Evolutionary conservation across 2,888 invertebrate species (phyloP).

Genomic region (Idaea biselata): DNA sequence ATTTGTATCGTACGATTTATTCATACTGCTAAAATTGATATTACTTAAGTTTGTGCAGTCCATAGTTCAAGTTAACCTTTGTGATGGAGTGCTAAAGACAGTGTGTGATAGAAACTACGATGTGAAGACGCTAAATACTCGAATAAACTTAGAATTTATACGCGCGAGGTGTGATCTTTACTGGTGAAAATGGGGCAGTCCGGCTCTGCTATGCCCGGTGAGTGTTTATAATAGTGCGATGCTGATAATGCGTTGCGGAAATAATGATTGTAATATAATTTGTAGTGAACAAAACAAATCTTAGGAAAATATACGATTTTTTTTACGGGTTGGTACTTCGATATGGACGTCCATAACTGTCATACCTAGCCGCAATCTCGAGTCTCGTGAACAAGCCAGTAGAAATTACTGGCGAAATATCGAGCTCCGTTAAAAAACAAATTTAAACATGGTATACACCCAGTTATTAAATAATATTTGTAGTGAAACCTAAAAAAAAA

Average conservation of each 20-base stretch:
- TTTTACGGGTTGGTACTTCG: too few relatives aligned
- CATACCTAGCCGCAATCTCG: too few relatives aligned
- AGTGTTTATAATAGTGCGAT: conserved; percentile 44
- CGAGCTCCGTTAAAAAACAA: too few relatives aligned
- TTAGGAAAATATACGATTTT: too few relatives aligned
- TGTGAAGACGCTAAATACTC: conserved; percentile 18
- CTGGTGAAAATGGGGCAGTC: conserved; percentile 62
- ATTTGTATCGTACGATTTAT: background rate
- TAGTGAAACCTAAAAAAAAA: too few relatives aligned
- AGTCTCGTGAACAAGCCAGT: too few relatives aligned
- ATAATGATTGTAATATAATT: background rate
- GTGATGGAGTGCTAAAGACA: conserved; percentile 40
- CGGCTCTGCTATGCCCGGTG: conserved; percentile 70
- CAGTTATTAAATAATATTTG: too few relatives aligned
- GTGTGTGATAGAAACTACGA: conserved; percentile 37
- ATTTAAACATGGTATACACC: too few relatives aligned
- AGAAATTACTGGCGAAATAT: too few relatives aligned
- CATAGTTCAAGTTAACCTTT: conserved; percentile 57
- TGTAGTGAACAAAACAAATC: too few relatives aligned
- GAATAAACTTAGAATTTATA: conserved; percentile 24
- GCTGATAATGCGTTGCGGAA: conserved; percentile 30
- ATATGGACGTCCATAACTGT: too few relatives aligned
- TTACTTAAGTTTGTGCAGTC: background rate
- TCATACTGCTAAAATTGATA: background rate
- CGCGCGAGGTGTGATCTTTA: conserved; percentile 26